Base-by-base conservation (phyloP, 2,797 vertebrate species). In the Chromis chromis region DNA sequence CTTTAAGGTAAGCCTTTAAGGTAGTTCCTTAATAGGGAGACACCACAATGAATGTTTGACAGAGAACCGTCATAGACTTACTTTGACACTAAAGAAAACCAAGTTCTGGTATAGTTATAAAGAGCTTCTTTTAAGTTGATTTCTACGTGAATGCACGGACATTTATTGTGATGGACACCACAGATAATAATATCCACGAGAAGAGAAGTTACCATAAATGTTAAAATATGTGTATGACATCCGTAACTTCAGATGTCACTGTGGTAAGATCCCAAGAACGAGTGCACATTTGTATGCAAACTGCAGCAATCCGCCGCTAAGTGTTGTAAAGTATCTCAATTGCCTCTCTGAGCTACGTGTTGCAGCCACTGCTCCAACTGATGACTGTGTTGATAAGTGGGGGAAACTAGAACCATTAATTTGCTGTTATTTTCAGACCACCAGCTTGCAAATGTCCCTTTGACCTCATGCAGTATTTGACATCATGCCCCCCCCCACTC, bases 381-480 rank as follows among this genome's bases (percentile, higher is more conserved):
- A 39, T 52, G 16, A 59, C 16, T 1, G 1, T 44, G 13, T 13
- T 28, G 25, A 27, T 66, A 36, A 66, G 33, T 2, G 5, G 1
- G 40, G 48, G n/a, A 22, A 52, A 64, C 31, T 64, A 25, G 22
- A 39, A 5, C 49, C n/a, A 36, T 21, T 42, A 42, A 17, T 42
- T 42, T 42, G 40, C 14, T 42, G 22, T 40, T 46, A n/a, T 42
- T 57, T 39, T 62, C 17, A 65, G 21, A 66, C 28, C 31, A 44
- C 44, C 42, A 65, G 16, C 22, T 6, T 46, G 44, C 44, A 46
- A 16, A 19, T 27, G 61, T 46, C 13, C 36, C 17, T 56, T 59
- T 62, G n/a, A 52, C 13, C 40, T 42, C 14, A 42, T 42, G 33
- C 33, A 12, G 33, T 36, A 12, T 36, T 36, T 3, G 9, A 36